Percentiles rank a stretch among this genome's conserved stretches.
Conservation (phyloP, 35 echinoderm and acorn worm genomes). For the Lytechinus pictus region DNA sequence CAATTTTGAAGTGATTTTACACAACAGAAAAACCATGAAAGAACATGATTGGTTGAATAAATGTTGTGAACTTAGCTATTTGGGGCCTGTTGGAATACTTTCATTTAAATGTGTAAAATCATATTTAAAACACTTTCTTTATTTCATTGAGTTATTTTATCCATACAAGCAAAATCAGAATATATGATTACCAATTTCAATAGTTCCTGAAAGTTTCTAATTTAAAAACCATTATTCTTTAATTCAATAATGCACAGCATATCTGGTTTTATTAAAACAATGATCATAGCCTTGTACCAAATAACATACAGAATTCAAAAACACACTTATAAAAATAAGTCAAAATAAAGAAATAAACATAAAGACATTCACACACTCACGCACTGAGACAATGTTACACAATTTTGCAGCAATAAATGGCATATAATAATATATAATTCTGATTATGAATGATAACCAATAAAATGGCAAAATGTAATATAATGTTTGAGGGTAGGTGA, state of each 20-base stretch:
- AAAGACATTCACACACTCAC: neutral
- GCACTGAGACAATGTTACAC: neutral
- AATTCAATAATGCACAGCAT: neutral
- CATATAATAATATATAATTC: conserved; percentile 47
- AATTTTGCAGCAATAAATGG: conserved; percentile 40
- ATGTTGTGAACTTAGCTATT: too few species aligned
- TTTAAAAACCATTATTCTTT: too few species aligned
- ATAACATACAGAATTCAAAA: neutral
- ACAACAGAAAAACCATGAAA: too few species aligned
- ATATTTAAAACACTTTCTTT: too few species aligned
- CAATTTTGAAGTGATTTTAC: too few species aligned
- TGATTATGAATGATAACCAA: conserved; percentile 17
- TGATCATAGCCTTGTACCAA: neutral
- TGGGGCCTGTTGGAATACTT: too few species aligned
- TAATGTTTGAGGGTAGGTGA: neutral
- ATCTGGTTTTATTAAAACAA: neutral
- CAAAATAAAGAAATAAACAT: neutral
- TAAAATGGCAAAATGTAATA: conserved; percentile 23
- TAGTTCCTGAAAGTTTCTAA: too few species aligned
- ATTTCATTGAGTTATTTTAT: too few species aligned
- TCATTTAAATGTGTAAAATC: too few species aligned
- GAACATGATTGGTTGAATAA: too few species aligned
- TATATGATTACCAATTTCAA: too few species aligned
- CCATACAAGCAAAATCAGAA: too few species aligned
- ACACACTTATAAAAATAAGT: neutral